Conservation (phyloP, 1,140 invertebrate genomes). For the Metopolophium dirhodum region DNA sequence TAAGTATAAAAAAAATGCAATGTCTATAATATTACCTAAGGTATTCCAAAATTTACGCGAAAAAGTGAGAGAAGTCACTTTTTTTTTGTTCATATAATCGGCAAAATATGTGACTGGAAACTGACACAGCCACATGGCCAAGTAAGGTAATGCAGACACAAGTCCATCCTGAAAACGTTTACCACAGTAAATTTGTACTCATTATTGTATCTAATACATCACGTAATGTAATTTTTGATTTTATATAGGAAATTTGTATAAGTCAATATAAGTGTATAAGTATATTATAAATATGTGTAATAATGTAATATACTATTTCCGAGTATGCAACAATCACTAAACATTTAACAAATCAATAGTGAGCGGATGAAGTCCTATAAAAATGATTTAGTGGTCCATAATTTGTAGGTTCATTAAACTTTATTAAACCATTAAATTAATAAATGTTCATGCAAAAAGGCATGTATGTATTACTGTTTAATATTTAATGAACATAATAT, state of each 20-base stretch:
- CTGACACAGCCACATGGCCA: slow-evolving; percentile 67
- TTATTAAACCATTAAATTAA: too few relatives aligned
- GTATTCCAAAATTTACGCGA: slow-evolving; percentile 65
- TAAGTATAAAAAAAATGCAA: not conserved
- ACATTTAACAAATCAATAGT: too few relatives aligned
- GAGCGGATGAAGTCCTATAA: too few relatives aligned
- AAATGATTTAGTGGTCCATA: too few relatives aligned
- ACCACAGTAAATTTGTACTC: not conserved
- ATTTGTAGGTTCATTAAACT: too few relatives aligned
- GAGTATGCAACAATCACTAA: too few relatives aligned
- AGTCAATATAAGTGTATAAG: not conserved
- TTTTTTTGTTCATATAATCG: slow-evolving; percentile 63
- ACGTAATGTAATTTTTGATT: not conserved
- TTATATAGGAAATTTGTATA: not conserved
- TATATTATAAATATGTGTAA: not conserved
- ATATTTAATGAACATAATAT: not conserved
- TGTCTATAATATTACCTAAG: slow-evolving; percentile 58
- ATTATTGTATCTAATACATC: not conserved
- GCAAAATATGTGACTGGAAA: slow-evolving; percentile 64
- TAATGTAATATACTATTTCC: too few relatives aligned
- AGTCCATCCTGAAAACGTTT: slow-evolving; percentile 72
- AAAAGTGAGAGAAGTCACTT: slow-evolving; percentile 60
- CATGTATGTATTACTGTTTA: not conserved
- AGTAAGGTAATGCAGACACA: slow-evolving; percentile 81
- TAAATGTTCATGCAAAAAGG: too few relatives aligned